Conservation (phyloP, 2,888 invertebrate genomes). For the Didymodactylos carnosus region DNA sequence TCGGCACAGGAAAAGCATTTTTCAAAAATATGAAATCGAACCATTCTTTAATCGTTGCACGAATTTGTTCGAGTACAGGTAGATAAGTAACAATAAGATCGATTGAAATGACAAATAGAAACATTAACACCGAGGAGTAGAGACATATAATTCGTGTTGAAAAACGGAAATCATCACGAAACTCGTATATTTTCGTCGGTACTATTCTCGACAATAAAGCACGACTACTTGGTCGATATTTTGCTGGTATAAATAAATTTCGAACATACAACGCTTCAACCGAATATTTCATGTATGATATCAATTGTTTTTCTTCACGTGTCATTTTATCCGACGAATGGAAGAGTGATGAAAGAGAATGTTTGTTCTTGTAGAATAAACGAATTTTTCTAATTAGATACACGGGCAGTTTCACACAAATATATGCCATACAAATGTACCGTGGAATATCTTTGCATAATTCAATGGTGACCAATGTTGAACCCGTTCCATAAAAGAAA, state of each 20-base stretch:
- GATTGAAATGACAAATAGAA: neutral
- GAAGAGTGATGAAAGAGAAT: neutral
- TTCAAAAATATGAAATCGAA: neutral
- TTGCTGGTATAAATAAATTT: neutral
- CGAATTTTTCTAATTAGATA: neutral
- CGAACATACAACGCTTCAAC: neutral
- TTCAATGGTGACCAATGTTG: neutral
- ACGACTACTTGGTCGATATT: neutral
- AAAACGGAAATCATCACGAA: neutral
- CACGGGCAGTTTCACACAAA: neutral
- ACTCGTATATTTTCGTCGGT: neutral
- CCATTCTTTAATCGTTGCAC: neutral
- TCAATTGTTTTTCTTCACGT: neutral
- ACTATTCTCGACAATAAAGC: neutral
- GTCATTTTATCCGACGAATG: neutral
- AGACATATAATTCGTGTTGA: neutral
- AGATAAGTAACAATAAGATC: neutral
- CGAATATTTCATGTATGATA: no score
- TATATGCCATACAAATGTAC: neutral
- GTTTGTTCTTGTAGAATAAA: neutral
- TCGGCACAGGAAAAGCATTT: neutral
- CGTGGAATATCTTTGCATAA: neutral
- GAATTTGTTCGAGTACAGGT: neutral
- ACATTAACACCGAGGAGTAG: neutral
- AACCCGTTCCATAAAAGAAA: neutral